Conservation (phyloP, 2,113 vertebrate species). For the Plotosus lineatus region DNA sequence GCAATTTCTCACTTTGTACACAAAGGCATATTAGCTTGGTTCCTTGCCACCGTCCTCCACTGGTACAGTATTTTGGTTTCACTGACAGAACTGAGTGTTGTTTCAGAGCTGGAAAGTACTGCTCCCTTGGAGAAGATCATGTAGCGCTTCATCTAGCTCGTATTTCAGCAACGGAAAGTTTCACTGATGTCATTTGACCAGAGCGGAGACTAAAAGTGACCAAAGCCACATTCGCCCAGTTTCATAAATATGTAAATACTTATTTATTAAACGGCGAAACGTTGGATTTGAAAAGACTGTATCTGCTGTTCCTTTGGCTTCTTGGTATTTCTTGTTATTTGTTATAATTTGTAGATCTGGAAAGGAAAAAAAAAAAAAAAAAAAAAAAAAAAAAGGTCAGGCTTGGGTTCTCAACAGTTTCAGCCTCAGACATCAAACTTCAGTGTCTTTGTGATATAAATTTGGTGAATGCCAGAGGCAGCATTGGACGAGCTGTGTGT, state of each 20-base stretch:
- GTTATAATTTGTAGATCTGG: too few species aligned
- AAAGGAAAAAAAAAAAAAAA: too few species aligned
- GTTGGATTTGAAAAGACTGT: background rate
- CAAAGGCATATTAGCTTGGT: slow-evolving; percentile 76
- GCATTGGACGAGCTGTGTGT: background rate
- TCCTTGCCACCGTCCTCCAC: slow-evolving; percentile 67
- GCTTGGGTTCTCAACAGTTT: background rate
- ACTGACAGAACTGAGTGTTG: slow-evolving; percentile 26
- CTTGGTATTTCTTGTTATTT: background rate
- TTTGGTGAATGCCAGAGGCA: background rate
- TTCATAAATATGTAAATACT: slow-evolving; percentile 1
- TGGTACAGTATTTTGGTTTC: slow-evolving; percentile 66
- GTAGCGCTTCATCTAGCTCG: slow-evolving; percentile 3
- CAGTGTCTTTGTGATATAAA: background rate
- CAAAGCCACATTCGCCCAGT: background rate
- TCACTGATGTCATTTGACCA: background rate
- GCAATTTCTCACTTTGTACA: slow-evolving; percentile 85
- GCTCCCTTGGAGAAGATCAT: slow-evolving; percentile 16
- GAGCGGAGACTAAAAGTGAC: background rate
- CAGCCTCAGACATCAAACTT: background rate
- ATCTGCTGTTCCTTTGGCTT: background rate
- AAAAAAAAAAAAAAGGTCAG: too few species aligned
- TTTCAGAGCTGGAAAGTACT: slow-evolving; percentile 2
- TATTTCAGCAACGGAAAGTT: slow-evolving; percentile 9
- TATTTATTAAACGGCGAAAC: background rate